Evolutionary conservation across 2,888 invertebrate genomes (phyloP), one percentile per base, ranked within the genome.

Genomic region (Athalia cordata): DNA sequence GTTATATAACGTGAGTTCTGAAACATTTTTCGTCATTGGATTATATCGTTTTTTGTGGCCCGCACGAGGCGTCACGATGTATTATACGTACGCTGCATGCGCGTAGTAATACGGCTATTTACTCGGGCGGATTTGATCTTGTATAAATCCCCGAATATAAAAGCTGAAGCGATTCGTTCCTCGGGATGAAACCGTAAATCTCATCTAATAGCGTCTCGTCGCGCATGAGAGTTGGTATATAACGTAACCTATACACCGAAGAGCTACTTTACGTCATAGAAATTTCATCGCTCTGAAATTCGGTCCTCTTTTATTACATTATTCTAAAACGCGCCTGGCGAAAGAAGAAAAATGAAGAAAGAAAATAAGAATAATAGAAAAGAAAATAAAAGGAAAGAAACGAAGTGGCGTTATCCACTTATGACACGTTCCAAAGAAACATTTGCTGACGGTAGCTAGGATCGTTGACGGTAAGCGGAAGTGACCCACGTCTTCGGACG

Each of bases 341-440:
- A 7, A 43, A 29, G 29, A 29, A 29, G 29, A 29, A 29, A 29
- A 29, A 29, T 2, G 29, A 29, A 29, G 29, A 29, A 29, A 29
- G 29, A 29, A 29, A 29, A 0, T 29, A 29, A 29, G 29, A 29
- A 29, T 29, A 29, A 29, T 64, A 45, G 61, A 49, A 67, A 15
- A 45, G 49, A 43, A 13, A 55, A 45, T 4, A 49, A 67, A 15
- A 45, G 49, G n/a, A 13, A 55, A 68, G 70, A 29, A 65, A 65
- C 57, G 72, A 72, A 72, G 72, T 72, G 72, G 72, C 72, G 59
- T 57, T 59, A 72, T 72, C 72, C 59, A 72, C 72, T 72, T 72
- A 72, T 59, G 59, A 72, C 72, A 59, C 59, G 59, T 59, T 47
- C 13, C 64, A 8, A 65, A 59, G 59, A 72, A 72, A 72, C 59